A percentile compares a stretch with the other conserved stretches of the same genome.
These are phyloP conservation scores for Aplocera efformata DNA, from an alignment of 2,888 invertebrate genomes.

Conservation along the genomic window DNA sequence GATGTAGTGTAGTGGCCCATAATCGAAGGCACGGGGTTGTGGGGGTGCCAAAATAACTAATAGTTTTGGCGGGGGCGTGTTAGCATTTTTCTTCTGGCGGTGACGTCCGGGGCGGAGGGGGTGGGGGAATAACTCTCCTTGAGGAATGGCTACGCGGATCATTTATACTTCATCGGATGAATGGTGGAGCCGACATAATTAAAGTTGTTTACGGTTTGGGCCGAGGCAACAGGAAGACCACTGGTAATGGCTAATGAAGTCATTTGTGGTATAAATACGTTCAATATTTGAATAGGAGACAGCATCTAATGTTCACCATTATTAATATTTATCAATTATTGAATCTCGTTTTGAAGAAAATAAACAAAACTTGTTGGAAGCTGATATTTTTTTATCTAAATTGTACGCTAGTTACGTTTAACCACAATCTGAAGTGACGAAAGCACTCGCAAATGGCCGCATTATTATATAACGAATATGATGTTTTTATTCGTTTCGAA, in stretches of 20 bases:
- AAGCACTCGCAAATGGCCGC: too few relatives aligned
- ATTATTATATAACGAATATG: too few relatives aligned
- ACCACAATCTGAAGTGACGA: too few relatives aligned
- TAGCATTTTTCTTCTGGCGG: constrained; percentile 80
- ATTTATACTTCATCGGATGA: constrained; percentile 78
- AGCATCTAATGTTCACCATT: too few relatives aligned
- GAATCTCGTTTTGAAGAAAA: too few relatives aligned
- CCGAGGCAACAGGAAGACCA: constrained; percentile 5
- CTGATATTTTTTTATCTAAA: too few relatives aligned
- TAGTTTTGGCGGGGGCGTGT: constrained; percentile 80
- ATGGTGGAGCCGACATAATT: constrained; percentile 38
- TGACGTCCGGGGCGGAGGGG: constrained; percentile 58
- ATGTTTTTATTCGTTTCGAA: too few relatives aligned
- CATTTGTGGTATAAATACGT: constrained; percentile 1
- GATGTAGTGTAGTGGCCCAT: constrained; percentile 56
- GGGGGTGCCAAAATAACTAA: constrained; percentile 80
- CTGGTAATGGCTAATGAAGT: constrained; percentile 7
- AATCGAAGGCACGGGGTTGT: constrained; percentile 59
- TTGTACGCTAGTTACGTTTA: too few relatives aligned
- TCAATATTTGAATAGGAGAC: too few relatives aligned
- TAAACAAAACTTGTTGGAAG: too few relatives aligned
- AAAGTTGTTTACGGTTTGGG: constrained; percentile 11
- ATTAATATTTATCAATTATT: too few relatives aligned
- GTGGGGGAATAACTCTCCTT: constrained; percentile 59
- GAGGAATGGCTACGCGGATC: constrained; percentile 71